Evolutionary conservation across 2,797 vertebrate species (phyloP).

Genomic region (Knipowitschia caucasica): DNA sequence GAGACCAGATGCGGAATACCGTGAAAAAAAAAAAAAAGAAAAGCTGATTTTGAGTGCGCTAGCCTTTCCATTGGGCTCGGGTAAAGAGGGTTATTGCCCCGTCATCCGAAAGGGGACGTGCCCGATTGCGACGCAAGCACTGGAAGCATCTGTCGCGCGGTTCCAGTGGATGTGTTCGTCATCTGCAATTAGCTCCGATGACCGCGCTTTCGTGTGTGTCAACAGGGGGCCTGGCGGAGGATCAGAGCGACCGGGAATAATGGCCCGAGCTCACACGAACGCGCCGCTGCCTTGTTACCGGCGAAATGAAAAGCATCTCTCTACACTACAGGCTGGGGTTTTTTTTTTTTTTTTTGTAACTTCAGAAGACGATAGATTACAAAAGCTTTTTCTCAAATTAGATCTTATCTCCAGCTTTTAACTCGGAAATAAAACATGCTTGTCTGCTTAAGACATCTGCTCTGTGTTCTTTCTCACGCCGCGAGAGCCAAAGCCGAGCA

Average conservation of each 20-base stretch:
- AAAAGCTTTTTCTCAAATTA: constrained; percentile 41
- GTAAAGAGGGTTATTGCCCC: constrained; percentile 45
- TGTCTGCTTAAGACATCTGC: not conserved
- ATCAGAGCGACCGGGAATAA: constrained; percentile 46
- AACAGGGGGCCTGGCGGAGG: constrained; percentile 48
- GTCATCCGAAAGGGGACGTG: constrained; percentile 48
- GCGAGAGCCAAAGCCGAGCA: constrained; percentile 2
- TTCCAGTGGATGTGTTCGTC: constrained; percentile 47
- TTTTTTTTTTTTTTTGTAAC: too few species aligned
- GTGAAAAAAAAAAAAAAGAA: too few species aligned
- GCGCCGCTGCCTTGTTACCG: constrained; percentile 22
- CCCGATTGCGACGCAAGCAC: constrained; percentile 42
- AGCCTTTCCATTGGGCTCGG: constrained; percentile 19
- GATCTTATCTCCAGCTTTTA: constrained; percentile 40
- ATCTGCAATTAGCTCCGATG: constrained; percentile 58
- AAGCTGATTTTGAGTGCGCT: constrained; percentile 49
- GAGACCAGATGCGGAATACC: constrained; percentile 63
- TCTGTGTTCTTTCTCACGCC: constrained; percentile 11
- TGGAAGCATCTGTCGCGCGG: constrained; percentile 57
- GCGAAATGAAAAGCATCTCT: constrained; percentile 48
- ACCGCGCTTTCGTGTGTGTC: constrained; percentile 46
- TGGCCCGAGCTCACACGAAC: constrained; percentile 18
- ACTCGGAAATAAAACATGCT: constrained; percentile 12
- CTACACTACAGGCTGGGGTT: constrained; percentile 26
- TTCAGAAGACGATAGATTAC: constrained; percentile 32